Conservation (phyloP, 2,113 vertebrate genomes). For the Pedionomus torquatus region DNA sequence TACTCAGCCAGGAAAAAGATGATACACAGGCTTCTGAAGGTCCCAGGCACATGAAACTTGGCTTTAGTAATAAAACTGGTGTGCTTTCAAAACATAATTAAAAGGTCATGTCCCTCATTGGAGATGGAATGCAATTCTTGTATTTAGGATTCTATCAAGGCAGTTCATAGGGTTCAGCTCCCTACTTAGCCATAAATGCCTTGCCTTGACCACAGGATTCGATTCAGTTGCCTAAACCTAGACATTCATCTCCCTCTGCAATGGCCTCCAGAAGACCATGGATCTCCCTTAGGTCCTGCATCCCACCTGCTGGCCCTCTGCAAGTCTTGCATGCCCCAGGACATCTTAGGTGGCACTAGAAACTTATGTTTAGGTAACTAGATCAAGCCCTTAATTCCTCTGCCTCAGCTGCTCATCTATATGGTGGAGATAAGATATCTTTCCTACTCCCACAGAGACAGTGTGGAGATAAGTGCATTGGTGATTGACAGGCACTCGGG, state of each 20-base stretch:
- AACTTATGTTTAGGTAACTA: background rate
- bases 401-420: background rate
- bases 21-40: background rate
- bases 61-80: background rate
- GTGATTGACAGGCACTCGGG: conserved; percentile 11
- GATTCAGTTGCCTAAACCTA: background rate
- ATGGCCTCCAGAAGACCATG: background rate
- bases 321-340: background rate
- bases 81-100: background rate
- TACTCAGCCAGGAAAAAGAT: background rate
- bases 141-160: background rate
- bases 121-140: background rate
- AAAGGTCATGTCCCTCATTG: background rate
- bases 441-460: background rate
- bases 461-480: background rate
- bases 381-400: background rate
- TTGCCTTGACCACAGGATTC: background rate
- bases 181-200: background rate
- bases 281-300: background rate
- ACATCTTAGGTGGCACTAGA: background rate
- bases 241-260: background rate
- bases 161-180: background rate
- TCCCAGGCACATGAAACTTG: background rate
- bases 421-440: conserved; percentile 22
- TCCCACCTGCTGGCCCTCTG: background rate